These are phyloP conservation scores for Oeneis ivallda DNA, from an alignment of 2,888 invertebrate genomes.

Conservation along the genomic window DNA sequence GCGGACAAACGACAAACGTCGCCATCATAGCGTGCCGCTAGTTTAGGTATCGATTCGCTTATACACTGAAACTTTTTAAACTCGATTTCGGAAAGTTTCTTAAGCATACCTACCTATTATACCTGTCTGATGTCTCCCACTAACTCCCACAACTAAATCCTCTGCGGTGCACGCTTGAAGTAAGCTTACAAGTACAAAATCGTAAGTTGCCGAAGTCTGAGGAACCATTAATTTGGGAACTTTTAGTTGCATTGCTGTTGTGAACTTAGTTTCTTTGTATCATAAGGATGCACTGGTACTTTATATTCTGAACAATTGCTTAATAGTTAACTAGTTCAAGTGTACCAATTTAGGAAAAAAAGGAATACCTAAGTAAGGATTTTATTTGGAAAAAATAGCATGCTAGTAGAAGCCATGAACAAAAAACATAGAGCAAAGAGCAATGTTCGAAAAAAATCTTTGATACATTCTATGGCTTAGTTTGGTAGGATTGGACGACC, in stretches of 20 bases:
- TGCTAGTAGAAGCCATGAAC: too few relatives aligned
- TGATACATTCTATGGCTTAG: too few relatives aligned
- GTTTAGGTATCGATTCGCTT: conserved; percentile 14
- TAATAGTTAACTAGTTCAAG: background rate
- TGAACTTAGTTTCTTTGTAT: background rate
- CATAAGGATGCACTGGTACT: background rate
- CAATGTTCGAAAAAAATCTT: too few relatives aligned
- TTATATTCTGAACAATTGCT: background rate
- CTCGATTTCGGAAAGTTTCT: conserved; percentile 8
- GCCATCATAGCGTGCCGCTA: too few relatives aligned
- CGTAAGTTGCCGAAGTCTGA: conserved; percentile 24
- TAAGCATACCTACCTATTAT: background rate
- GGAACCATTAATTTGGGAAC: conserved; percentile 20
- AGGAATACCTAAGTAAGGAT: background rate
- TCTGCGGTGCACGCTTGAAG: conserved; percentile 37
- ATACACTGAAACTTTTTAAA: conserved; percentile 13
- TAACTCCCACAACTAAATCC: conserved; percentile 36
- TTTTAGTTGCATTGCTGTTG: conserved; percentile 15
- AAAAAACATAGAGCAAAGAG: too few relatives aligned
- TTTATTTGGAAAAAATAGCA: background rate
- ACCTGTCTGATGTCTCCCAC: conserved; percentile 2
- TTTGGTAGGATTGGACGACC: too few relatives aligned
- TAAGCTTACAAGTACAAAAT: conserved; percentile 35
- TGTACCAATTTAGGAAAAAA: background rate
- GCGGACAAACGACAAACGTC: too few relatives aligned